Evolutionary conservation across 2,888 invertebrate species (phyloP).

Genomic region (Folsomia manolachei): DNA sequence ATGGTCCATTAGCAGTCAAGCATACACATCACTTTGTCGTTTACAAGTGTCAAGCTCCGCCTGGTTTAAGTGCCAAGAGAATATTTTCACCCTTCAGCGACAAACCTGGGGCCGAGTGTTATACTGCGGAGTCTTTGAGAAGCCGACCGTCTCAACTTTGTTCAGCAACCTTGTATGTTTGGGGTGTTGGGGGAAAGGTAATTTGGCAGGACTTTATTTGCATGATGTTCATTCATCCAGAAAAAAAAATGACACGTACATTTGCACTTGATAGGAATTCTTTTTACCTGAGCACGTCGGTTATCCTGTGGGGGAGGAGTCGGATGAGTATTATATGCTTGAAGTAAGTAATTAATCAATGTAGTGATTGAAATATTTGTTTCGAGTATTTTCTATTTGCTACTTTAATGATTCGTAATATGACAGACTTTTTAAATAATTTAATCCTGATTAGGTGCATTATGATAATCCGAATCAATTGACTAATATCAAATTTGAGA

Average conservation of each 20-base stretch:
- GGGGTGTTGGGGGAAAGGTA: conserved; percentile 25
- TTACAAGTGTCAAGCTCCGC: conserved; percentile 66
- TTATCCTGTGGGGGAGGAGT: conserved; percentile 69
- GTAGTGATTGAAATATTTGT: no score
- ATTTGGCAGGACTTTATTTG: not conserved
- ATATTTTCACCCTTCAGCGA: conserved; percentile 38
- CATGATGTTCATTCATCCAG: not conserved
- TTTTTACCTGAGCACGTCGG: conserved; percentile 75
- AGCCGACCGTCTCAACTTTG: conserved; percentile 36
- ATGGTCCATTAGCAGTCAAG: conserved; percentile 50
- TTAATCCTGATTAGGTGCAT: no score
- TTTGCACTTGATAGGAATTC: conserved; percentile 63
- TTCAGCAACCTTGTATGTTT: conserved; percentile 20
- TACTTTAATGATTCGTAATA: no score
- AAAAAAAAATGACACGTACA: no score
- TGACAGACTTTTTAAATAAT: no score
- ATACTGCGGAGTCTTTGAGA: conserved; percentile 29
- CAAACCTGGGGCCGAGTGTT: conserved; percentile 34
- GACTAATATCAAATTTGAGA: conserved; percentile 34
- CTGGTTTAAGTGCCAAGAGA: conserved; percentile 30
- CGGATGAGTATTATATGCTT: conserved; percentile 76
- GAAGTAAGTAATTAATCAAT: conserved; percentile 55
- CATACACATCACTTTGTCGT: conserved; percentile 75
- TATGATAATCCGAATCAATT: conserved; percentile 67
- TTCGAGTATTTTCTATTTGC: no score